These are phyloP conservation scores for Pseudoatta argentina DNA, from an alignment of 1,140 invertebrate species.

Conservation along the genomic window DNA sequence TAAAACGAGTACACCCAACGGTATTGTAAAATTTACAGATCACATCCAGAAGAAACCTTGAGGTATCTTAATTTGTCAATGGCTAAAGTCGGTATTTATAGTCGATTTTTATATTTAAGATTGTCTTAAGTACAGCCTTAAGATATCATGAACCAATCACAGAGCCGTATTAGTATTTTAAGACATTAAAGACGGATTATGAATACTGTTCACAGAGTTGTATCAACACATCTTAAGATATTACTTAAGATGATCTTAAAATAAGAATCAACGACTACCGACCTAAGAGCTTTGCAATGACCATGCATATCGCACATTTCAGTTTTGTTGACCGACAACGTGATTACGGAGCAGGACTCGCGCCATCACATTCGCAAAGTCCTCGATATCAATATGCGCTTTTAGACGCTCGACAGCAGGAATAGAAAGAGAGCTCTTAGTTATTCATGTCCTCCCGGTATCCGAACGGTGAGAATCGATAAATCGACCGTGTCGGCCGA, in stretches of 20 bases:
- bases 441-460: conserved; percentile 84
- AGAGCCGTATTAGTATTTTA: too few species aligned
- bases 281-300: too few species aligned
- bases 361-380: background rate
- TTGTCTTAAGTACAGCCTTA: too few species aligned
- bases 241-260: too few species aligned
- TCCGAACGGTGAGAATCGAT: conserved; percentile 82
- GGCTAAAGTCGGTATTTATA: too few species aligned
- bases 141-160: too few species aligned
- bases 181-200: too few species aligned
- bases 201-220: too few species aligned
- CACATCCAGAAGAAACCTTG: background rate
- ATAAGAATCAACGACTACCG: too few species aligned
- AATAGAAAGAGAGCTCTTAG: conserved; percentile 83
- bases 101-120: too few species aligned
- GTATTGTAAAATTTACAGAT: background rate
- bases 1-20: background rate
- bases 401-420: conserved; percentile 70
- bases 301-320: background rate
- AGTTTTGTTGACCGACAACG: background rate
- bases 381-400: conserved; percentile 58
- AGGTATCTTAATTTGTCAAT: conserved; percentile 2
- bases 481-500: conserved; percentile 80
- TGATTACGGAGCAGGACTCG: background rate
- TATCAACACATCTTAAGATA: too few species aligned